Evolutionary conservation across 2,797 vertebrate genomes (phyloP), one percentile per base, ranked within the genome.

Genomic region (Pantherophis alleghaniensis): DNA sequence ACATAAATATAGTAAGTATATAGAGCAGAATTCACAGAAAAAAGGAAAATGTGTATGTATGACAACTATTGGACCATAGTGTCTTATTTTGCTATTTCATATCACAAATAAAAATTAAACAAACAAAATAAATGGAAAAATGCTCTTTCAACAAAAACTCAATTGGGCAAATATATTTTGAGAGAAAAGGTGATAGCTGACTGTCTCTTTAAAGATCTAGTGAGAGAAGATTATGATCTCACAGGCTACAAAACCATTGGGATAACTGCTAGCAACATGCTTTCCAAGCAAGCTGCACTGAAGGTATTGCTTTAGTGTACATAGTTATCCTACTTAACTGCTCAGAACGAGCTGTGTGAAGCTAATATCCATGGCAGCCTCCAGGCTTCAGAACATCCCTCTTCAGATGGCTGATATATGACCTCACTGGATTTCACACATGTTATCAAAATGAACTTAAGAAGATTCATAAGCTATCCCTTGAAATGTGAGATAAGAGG

Each of bases 401-500:
- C 90, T 74, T 7, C 32, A 28, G 90, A 12, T 51, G 63, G 28
- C 90, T 93, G 96, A 96, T 83, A 97, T 61, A 92, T 94, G 97
- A 97, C 94, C 95, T 94, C 94, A 93, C 92, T 94, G 95, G 91
- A 92, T 95, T 96, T 96, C 95, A 94, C 90, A 87, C 86, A 12
- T 89, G 88, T 91, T 94, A 94, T 96, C 86, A 26, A 79, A 79
- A 24, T 86, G 92, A 94, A 92, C 94, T 96, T 96, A 96, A 94
- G 89, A 88, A 90, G 32, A 89, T 93, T 95, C 94, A 87, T 87
- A 93, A 94, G 92, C 93, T 86, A 94, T 92, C 91, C 93, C 95
- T 95, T 97, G 97, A 97, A 97, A 97, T 95, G 22, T 66, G 96
- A 97, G 91, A 94, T 92, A 87, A 92, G 79, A 86, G 61, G 74